These are phyloP conservation scores for Tribolium castaneum DNA, from an alignment of 1,140 invertebrate genomes.

Conservation along the genomic window DNA sequence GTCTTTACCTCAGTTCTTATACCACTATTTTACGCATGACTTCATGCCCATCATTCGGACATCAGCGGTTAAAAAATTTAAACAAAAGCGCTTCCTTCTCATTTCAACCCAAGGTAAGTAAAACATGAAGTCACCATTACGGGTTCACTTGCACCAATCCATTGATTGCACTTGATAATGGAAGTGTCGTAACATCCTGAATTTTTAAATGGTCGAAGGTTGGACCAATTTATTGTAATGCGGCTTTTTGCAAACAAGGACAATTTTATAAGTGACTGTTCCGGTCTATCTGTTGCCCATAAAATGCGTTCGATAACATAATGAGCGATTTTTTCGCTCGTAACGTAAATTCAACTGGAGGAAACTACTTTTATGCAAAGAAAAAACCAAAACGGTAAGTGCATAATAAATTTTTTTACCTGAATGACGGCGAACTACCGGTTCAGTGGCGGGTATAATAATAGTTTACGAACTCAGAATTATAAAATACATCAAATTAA, in stretches of 20 bases:
- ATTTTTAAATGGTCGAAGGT: neutral
- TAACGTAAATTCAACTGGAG: neutral
- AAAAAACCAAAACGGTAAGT: neutral
- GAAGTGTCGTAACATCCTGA: neutral
- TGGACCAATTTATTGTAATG: neutral
- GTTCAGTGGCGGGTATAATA: neutral
- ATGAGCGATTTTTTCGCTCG: too few species aligned
- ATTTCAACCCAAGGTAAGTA: too few species aligned
- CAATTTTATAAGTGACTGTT: neutral
- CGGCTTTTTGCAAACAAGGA: neutral
- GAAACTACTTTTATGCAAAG: neutral
- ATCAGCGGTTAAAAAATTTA: neutral
- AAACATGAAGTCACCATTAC: too few species aligned
- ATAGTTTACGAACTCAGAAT: neutral
- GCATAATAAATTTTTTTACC: neutral
- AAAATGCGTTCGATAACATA: too few species aligned
- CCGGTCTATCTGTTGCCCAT: neutral
- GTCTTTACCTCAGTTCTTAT: neutral
- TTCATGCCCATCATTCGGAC: neutral
- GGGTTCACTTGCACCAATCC: neutral
- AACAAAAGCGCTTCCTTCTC: too few species aligned
- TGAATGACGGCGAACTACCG: neutral
- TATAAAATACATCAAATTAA: neutral
- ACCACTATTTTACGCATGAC: neutral
- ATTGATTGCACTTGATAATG: neutral